These are phyloP conservation scores for Gobius niger DNA, from an alignment of 2,113 vertebrate genomes.

Conservation along the genomic window DNA sequence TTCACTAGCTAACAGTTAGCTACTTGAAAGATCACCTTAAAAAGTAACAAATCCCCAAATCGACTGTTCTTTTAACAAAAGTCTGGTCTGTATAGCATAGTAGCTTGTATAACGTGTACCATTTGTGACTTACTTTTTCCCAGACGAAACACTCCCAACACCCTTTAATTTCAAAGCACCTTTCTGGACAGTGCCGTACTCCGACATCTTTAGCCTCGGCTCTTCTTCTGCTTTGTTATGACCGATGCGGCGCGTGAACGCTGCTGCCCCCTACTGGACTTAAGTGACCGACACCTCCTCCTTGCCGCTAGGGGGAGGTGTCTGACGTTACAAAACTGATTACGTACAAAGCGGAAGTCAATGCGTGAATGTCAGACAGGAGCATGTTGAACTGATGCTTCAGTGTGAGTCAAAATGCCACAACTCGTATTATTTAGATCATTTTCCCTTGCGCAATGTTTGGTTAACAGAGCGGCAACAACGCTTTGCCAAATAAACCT, in stretches of 20 bases:
- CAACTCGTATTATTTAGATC: constrained; percentile 33
- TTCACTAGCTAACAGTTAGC: background rate
- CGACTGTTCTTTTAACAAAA: background rate
- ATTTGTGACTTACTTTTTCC: constrained; percentile 69
- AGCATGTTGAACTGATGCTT: constrained; percentile 17
- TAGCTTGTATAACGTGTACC: background rate
- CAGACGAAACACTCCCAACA: constrained; percentile 50
- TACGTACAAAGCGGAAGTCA: constrained; percentile 34
- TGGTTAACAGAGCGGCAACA: background rate
- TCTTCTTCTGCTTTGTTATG: constrained; percentile 19
- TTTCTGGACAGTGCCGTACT: constrained; percentile 66
- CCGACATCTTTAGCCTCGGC: constrained; percentile 62
- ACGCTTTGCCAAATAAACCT: constrained; percentile 17
- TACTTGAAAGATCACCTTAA: background rate
- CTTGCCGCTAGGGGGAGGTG: constrained; percentile 27
- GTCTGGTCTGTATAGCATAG: rapidly evolving
- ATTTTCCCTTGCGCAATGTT: constrained; percentile 6
- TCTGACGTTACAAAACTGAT: rapidly evolving
- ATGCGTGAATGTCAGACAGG: constrained; percentile 54
- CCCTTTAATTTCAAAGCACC: constrained; percentile 75
- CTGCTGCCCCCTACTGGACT: constrained; percentile 46
- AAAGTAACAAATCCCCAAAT: background rate
- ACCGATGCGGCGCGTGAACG: rapidly evolving
- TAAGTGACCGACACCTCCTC: background rate
- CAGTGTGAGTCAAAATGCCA: constrained; percentile 42